Conservation (phyloP, 35 echinoderm and acorn worm genomes). For the Ptychodera flava region DNA sequence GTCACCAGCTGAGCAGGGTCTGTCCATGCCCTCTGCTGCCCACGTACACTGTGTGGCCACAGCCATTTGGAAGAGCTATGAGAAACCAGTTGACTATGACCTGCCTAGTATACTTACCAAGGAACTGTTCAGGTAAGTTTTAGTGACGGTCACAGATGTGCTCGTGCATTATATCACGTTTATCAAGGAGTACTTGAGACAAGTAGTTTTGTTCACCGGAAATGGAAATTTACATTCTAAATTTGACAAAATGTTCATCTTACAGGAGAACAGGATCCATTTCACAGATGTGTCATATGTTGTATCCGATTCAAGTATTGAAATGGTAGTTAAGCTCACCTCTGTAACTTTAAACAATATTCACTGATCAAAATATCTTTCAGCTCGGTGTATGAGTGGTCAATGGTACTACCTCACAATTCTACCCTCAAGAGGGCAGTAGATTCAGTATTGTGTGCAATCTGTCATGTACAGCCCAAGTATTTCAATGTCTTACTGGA, state of each 20-base stretch:
- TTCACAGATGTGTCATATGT: no score
- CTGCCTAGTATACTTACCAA: conserved; percentile 61
- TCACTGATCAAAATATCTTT: no score
- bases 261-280: no score
- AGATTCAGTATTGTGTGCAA: conserved; percentile 84
- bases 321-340: background rate
- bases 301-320: no score
- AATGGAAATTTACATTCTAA: no score
- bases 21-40: conserved; percentile 64
- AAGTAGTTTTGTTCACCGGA: no score
- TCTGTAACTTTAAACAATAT: no score
- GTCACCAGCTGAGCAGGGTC: conserved; percentile 65
- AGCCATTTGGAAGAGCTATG: conserved; percentile 74
- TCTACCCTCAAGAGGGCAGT: conserved; percentile 72
- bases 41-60: conserved; percentile 82
- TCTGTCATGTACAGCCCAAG: conserved; percentile 85
- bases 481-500: conserved; percentile 75
- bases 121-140: conserved; percentile 90
- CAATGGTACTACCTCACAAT: conserved; percentile 65
- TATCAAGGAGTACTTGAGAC: no score
- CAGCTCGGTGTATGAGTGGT: conserved; percentile 98
- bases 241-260: no score
- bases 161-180: no score
- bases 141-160: no score
- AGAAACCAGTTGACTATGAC: conserved; percentile 34